These are phyloP conservation scores for Calcarius lapponicus DNA, from an alignment of 2,797 vertebrate genomes.

Conservation along the genomic window DNA sequence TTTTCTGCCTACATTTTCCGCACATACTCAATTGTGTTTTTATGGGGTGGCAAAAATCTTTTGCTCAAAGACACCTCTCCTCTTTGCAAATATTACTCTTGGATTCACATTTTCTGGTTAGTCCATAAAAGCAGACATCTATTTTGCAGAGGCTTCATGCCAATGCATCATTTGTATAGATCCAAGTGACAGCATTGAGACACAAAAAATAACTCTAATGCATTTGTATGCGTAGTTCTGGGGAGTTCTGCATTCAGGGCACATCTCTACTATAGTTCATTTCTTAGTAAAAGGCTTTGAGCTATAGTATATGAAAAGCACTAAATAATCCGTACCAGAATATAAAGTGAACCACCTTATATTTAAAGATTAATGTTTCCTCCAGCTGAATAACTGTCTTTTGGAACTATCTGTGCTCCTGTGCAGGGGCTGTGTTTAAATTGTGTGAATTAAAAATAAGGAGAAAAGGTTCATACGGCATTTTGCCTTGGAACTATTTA, in stretches of 20 bases:
- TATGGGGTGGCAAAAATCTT: background rate
- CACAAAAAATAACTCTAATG: slow-evolving; percentile 42
- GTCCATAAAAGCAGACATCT: slow-evolving; percentile 33
- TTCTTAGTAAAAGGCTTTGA: slow-evolving; percentile 63
- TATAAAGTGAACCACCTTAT: slow-evolving; percentile 49
- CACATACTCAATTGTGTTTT: background rate
- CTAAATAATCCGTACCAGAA: slow-evolving; percentile 42
- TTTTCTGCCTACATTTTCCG: background rate
- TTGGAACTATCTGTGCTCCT: background rate
- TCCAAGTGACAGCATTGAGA: slow-evolving; percentile 43
- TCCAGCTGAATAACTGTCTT: slow-evolving; percentile 32
- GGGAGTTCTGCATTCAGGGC: slow-evolving; percentile 57
- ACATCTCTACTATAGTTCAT: slow-evolving; percentile 39
- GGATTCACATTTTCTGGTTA: slow-evolving; percentile 23
- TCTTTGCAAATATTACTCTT: slow-evolving; percentile 23
- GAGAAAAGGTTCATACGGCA: background rate
- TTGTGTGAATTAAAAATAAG: background rate
- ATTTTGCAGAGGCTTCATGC: slow-evolving; percentile 9
- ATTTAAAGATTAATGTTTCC: slow-evolving; percentile 71
- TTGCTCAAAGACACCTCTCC: background rate
- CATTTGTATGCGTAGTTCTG: background rate
- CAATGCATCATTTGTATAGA: slow-evolving; percentile 30
- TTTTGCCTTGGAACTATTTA: slow-evolving; percentile 8
- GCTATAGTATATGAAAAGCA: slow-evolving; percentile 49
- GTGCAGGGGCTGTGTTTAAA: background rate